Conservation (phyloP, 2,113 vertebrate genomes). For the Phalacrocorax aristotelis region DNA sequence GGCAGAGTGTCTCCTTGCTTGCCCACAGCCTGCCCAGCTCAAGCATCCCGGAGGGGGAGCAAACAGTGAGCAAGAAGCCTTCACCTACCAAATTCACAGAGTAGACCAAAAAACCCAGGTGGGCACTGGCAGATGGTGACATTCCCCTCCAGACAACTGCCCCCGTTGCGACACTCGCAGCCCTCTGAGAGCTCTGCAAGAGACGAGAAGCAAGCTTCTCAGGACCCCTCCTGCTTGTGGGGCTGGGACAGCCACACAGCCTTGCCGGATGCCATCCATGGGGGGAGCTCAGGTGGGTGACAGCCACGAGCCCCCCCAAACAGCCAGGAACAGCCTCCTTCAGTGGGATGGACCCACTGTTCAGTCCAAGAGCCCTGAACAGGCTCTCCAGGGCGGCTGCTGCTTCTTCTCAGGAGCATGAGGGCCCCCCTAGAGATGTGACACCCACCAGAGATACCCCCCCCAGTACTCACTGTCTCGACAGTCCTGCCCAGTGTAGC, state of each 20-base stretch:
- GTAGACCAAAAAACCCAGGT: slow-evolving; percentile 88
- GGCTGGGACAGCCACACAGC: not conserved
- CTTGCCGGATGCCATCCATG: not conserved
- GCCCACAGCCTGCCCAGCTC: not conserved
- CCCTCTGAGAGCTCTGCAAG: slow-evolving; percentile 71
- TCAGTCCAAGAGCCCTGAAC: not conserved
- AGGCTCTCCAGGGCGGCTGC: not conserved
- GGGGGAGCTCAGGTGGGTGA: not conserved
- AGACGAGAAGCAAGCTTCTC: not conserved
- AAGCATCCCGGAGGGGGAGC: not conserved
- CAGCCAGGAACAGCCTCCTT: not conserved
- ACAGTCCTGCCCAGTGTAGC: slow-evolving; percentile 85
- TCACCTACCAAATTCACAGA: slow-evolving; percentile 91
- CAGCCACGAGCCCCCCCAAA: not conserved
- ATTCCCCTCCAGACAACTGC: slow-evolving; percentile 84
- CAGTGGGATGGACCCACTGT: not conserved
- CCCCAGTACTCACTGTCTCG: slow-evolving; percentile 77
- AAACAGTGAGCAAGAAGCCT: not conserved
- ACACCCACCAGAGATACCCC: rapidly evolving
- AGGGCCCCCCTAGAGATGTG: not conserved
- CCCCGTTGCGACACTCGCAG: slow-evolving; percentile 91
- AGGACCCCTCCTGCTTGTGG: not conserved
- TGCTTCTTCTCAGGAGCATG: not conserved
- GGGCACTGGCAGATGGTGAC: slow-evolving; percentile 88
- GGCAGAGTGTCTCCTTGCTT: not conserved